Evolutionary conservation across 2,797 vertebrate species (phyloP), one percentile per base, ranked within the genome.

Genomic region (Rhinatrema bivittatum): DNA sequence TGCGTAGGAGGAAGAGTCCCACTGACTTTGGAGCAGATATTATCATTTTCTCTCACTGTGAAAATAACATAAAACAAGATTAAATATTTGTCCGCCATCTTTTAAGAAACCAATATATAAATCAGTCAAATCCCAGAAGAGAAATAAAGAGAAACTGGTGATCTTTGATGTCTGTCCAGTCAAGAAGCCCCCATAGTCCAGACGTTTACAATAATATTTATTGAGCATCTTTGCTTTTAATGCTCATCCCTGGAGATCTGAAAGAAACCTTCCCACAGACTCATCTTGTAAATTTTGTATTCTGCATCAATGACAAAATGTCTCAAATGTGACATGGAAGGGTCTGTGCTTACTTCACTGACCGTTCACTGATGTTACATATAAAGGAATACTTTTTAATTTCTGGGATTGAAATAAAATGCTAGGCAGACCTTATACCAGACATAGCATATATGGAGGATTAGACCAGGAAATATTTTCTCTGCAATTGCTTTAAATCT

Each of bases 201-300:
- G 31, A 40, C 31, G 22, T 40, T 40, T 40, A 25, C 31, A 39
- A 39, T 21, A 39, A 39, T 25, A 31, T 39, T 39, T 39, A 17
- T 29, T 16, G 24, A 24, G 12, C n/a, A 4, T 27, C 5, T 3
- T 1, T 9, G 27, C 42, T 42, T 18, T 40, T 17, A 16, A 22
- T 30, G 42, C 26, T 29, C 22, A 17, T 31, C 28, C 16, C 21
- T 31, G 31, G 45, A 31, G 29, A 30, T 5, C 20, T 30, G 0
- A 0, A 16, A 17, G 22, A 9, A 16, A 24, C 7, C 4, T 0
- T 1, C 6, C n/a, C 16, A 21, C n/a, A 4, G 17, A 10, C 10
- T 21, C n/a, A 24, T 26, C 9, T 9, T n/a, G 23, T 10, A 10
- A 23, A n/a, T 21, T 26, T 17, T 2, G 0, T 0, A 19, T 23